Evolutionary conservation across 2,113 vertebrate species (phyloP).

Genomic region (Macrotus californicus): DNA sequence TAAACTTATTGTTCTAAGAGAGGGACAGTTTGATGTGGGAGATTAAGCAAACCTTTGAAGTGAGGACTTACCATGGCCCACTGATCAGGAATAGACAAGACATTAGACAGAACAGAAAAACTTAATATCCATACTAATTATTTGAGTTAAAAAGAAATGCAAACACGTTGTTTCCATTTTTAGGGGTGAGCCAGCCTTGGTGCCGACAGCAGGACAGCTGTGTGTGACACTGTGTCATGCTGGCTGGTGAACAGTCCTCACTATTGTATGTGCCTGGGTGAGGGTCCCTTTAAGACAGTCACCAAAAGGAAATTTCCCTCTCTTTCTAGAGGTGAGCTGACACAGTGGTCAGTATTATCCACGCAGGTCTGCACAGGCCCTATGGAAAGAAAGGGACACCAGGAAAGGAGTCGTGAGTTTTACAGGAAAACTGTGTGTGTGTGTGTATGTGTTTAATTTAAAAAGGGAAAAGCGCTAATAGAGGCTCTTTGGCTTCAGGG

Average conservation of each 20-base stretch:
- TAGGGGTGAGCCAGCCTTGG: background rate
- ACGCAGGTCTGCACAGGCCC: background rate
- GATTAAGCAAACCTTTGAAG: background rate
- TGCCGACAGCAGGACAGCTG: background rate
- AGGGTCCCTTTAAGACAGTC: background rate
- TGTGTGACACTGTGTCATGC: background rate
- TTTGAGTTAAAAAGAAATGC: background rate
- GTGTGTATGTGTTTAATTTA: background rate
- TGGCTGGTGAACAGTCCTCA: too few species aligned
- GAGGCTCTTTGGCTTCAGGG: constrained; percentile 11
- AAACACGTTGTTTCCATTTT: background rate
- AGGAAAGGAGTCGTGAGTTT: background rate
- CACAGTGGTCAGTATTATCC: background rate
- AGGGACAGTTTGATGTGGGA: background rate
- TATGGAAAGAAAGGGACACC: background rate
- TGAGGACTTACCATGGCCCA: background rate
- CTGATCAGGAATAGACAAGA: background rate
- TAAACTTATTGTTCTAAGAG: background rate
- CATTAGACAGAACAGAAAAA: background rate
- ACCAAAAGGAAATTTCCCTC: background rate
- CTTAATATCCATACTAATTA: background rate
- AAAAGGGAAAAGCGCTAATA: background rate
- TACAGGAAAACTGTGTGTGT: background rate
- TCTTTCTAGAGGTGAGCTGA: background rate
- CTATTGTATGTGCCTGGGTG: background rate